Base-by-base conservation (phyloP, 2,113 vertebrate species). In the Circaetus gallicus region DNA sequence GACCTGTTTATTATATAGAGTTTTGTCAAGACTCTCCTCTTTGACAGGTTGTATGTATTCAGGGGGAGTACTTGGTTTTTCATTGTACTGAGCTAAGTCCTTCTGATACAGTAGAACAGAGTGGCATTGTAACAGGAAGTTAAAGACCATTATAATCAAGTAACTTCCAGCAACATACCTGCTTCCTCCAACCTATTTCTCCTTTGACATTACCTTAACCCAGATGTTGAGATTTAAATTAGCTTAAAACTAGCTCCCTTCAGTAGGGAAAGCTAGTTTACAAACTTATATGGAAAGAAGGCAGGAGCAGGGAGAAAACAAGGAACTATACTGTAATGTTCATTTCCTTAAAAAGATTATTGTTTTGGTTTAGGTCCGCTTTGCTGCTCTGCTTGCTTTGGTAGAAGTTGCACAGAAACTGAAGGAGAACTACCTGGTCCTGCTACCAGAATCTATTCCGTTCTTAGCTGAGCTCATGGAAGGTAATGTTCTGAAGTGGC, bases 381-480 rank as follows among this genome's bases (percentile, higher is more conserved):
- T 99, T 98, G 99, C 99, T 36, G 98, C 99, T 71, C 97, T 99
- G 80, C 74, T 99, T 66, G 92, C 99, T 93, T 91, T 99, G 86
- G 71, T 98, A 91, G 99, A 99, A 94, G 71, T 99, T 93, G 99
- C 99, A 9, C 97, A 98, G 42, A 99, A 99, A 91, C 98, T 99
- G 28, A 99, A 98, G 95, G 99, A 99, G 97, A 99, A 99, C 97
- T 99, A 99, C 71, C 97, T 99, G 91, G 97, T 99, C 36, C 98
- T 99, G 66, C 98, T 99, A 13, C 99, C 99, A 3, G 99, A 99
- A 95, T 99, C 99, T 77, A 98, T 99, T 93, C 99, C 99, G 5
- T 99, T 99, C 98, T 97, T 99, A 97, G 99, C 99, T 24, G 99
- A 99, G 47, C 96, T 99, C 53, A 99, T 99, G 99, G 99, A 99